These are phyloP conservation scores for Polyergus mexicanus DNA, from an alignment of 1,140 invertebrate species.

Conservation along the genomic window DNA sequence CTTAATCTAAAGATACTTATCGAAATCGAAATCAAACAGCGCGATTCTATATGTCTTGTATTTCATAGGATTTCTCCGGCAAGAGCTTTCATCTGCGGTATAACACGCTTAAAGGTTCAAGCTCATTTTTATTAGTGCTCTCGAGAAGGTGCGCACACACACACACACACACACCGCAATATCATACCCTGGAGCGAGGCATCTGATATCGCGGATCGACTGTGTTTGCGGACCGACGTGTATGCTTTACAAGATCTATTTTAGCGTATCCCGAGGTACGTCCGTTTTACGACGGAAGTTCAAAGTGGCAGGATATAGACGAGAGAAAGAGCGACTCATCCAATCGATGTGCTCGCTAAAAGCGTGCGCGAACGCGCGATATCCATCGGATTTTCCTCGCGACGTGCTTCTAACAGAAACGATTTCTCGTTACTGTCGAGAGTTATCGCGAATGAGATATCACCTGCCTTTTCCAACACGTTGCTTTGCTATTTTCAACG, in stretches of 20 bases:
- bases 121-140: conserved; percentile 13
- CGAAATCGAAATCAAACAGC: not conserved
- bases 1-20: not conserved
- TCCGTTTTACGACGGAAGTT: conserved; percentile 39
- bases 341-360: conserved; percentile 25
- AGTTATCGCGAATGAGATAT: conserved; percentile 50
- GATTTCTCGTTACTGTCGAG: conserved; percentile 44
- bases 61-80: not conserved
- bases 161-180: not conserved
- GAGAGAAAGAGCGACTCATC: conserved; percentile 19
- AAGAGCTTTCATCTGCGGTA: not conserved
- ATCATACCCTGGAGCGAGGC: not conserved
- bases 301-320: conserved; percentile 23
- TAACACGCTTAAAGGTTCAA: conserved; percentile 10
- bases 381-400: conserved; percentile 16
- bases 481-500: not conserved
- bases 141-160: not conserved
- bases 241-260: conserved; percentile 40
- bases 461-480: conserved; percentile 20
- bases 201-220: conserved; percentile 19
- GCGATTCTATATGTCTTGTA: not conserved
- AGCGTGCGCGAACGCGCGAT: conserved; percentile 18
- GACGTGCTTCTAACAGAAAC: conserved; percentile 33
- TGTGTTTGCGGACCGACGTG: conserved; percentile 24
- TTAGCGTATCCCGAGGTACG: conserved; percentile 31